phyloP scores from a whole-genome alignment of 2,113 vertebrate species.

The Lates calcarifer region DNA sequence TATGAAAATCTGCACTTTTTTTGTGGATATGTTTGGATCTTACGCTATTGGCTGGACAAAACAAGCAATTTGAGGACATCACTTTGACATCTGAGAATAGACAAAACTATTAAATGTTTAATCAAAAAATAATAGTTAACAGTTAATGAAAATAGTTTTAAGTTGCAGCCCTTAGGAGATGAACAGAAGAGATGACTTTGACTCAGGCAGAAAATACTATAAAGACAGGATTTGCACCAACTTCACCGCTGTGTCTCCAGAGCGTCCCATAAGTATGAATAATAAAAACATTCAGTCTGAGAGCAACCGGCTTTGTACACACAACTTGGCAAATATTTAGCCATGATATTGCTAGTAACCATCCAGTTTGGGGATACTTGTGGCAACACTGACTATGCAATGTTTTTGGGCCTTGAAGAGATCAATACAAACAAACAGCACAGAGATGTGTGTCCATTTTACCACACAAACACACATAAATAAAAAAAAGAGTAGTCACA shows the following conservation, averaged over 20 bases:
- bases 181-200: neutral
- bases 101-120: neutral
- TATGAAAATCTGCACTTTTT: neutral
- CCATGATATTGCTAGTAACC: slow-evolving; percentile 23
- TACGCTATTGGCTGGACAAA: neutral
- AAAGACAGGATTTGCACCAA: neutral
- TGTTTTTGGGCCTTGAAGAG: slow-evolving; percentile 1
- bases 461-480: neutral
- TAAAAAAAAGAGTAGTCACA: slow-evolving; percentile 42
- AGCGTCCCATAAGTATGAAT: neutral
- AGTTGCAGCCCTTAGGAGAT: neutral
- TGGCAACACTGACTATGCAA: neutral
- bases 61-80: neutral
- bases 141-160: neutral
- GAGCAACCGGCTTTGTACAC: neutral
- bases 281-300: neutral
- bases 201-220: neutral
- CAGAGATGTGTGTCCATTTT: neutral
- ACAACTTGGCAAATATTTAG: slow-evolving; percentile 31
- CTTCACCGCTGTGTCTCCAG: neutral
- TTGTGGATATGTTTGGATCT: neutral
- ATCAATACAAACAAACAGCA: neutral
- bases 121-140: neutral
- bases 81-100: neutral
- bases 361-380: neutral